A percentile compares a stretch with the other conserved stretches of the same genome.
Conservation (phyloP, 2,888 invertebrate species). For the Cabera pusaria region DNA sequence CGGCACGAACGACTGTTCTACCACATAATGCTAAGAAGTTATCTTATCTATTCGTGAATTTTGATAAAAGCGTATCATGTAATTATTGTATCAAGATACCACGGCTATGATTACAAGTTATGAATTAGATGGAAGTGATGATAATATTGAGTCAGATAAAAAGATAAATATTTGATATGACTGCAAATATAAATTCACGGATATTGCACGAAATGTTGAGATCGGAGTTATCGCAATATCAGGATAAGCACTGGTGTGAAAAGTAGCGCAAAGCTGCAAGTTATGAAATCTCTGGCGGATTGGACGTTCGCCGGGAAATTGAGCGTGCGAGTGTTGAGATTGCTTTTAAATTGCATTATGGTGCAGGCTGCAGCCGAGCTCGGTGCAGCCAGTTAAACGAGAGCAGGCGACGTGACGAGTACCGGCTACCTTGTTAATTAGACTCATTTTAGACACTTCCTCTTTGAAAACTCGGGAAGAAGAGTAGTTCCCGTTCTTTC, state of each 20-base stretch:
- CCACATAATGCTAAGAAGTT: not conserved
- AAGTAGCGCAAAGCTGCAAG: conserved; percentile 24
- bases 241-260: conserved; percentile 6
- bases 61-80: no score
- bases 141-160: no score
- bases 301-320: conserved; percentile 67
- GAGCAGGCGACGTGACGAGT: conserved; percentile 28
- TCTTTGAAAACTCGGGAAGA: no score
- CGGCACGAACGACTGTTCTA: conserved; percentile 1
- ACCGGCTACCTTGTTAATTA: conserved; percentile 40
- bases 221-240: not conserved
- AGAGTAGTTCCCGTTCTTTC: no score
- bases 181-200: no score
- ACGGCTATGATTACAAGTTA: no score
- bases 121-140: no score
- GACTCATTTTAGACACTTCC: conserved; percentile 35
- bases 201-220: conserved; percentile 8
- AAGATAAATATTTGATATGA: no score
- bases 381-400: conserved; percentile 42
- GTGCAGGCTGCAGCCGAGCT: conserved; percentile 47
- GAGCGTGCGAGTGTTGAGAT: conserved; percentile 64
- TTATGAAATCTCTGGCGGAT: conserved; percentile 42
- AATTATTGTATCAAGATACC: no score
- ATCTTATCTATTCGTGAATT: no score
- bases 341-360: conserved; percentile 76